A percentile compares a stretch with the other conserved stretches of the same genome.
phyloP scores from a whole-genome alignment of 2,113 vertebrate species.

The Orientallactaga bullata region DNA sequence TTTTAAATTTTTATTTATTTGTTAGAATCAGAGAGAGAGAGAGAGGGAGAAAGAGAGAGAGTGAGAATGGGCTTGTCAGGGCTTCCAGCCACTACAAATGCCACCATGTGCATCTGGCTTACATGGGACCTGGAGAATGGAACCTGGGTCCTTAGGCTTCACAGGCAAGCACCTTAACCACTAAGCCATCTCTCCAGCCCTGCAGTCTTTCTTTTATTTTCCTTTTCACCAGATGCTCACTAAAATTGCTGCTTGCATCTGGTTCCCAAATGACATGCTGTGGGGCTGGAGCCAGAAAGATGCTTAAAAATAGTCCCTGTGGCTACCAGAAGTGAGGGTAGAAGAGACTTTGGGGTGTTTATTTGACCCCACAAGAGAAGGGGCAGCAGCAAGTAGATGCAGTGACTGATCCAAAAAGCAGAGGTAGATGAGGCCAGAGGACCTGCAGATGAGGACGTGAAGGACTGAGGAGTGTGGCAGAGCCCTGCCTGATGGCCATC shows the following conservation, averaged over 20 bases:
- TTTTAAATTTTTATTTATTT: too few species aligned
- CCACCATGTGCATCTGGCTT: too few species aligned
- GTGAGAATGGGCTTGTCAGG: too few species aligned
- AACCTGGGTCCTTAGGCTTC: too few species aligned
- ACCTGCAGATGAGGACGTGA: not conserved
- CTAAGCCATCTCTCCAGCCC: too few species aligned
- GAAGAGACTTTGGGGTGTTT: not conserved
- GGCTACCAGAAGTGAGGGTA: not conserved
- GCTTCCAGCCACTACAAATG: too few species aligned
- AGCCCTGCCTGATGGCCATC: not conserved
- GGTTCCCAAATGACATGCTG: not conserved
- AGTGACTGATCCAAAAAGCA: not conserved
- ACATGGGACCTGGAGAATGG: too few species aligned
- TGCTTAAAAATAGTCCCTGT: slow-evolving; percentile 21
- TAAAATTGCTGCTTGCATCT: not conserved
- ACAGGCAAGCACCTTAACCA: too few species aligned
- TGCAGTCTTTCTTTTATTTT: not conserved
- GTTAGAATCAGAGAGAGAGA: too few species aligned
- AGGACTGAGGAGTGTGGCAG: not conserved
- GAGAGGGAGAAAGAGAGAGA: too few species aligned
- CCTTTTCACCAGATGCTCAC: not conserved
- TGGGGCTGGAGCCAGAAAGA: not conserved
- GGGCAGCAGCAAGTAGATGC: not conserved
- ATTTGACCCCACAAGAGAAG: not conserved
- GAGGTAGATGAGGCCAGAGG: not conserved